A percentile compares a stretch with the other conserved stretches of the same genome.
phyloP scores from a whole-genome alignment of 2,113 vertebrate species.

The Xenotilapia longispinis region DNA sequence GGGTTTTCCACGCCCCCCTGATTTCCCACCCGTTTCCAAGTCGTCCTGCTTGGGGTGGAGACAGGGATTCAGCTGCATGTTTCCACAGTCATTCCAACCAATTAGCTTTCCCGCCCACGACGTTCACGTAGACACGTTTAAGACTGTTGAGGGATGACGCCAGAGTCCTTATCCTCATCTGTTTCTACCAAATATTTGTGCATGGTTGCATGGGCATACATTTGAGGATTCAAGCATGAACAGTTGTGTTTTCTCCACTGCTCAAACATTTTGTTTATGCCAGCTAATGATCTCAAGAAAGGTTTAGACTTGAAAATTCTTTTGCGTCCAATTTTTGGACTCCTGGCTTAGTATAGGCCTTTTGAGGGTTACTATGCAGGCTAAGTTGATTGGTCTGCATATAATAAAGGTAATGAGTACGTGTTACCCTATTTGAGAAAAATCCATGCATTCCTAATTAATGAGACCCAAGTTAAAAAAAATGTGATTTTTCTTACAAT shows the following conservation, averaged over 20 bases:
- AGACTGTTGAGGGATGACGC: neutral
- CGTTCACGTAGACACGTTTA: neutral
- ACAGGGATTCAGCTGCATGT: neutral
- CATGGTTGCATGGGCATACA: neutral
- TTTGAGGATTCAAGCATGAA: neutral
- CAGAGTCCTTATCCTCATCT: neutral
- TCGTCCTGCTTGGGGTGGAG: constrained; percentile 3
- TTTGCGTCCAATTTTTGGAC: neutral
- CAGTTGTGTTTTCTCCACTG: neutral
- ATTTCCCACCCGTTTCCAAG: constrained; percentile 41
- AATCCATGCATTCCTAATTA: neutral
- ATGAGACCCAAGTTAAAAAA: neutral
- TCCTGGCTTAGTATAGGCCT: neutral
- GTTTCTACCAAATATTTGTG: neutral
- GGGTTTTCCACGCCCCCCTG: constrained; percentile 38
- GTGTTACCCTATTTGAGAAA: neutral
- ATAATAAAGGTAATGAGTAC: neutral
- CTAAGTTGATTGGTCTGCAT: neutral
- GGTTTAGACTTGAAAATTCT: neutral
- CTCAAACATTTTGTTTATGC: neutral
- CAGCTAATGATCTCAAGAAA: neutral
- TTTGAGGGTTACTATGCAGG: neutral
- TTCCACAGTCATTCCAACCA: constrained; percentile 42
- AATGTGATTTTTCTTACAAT: neutral
- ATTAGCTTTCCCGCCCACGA: constrained; percentile 48